phyloP scores from a whole-genome alignment of 2,113 vertebrate species.

The rabbit (Oryctolagus cuniculus) region mOryCun1.1 NC_091453.1:4238001-4238500 shows the following conservation, averaged over 20 bases:
- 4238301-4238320: background rate
- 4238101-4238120: too few relatives aligned
- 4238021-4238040: too few relatives aligned
- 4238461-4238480: slow-evolving; percentile 3
- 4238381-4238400: background rate
- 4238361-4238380: background rate
- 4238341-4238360: background rate
- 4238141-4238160: too few relatives aligned
- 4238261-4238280: slow-evolving; percentile 13
- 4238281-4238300: slow-evolving; percentile 24
- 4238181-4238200: too few relatives aligned
- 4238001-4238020: too few relatives aligned
- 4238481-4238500: background rate
- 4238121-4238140: too few relatives aligned
- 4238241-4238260: background rate
- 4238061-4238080: too few relatives aligned
- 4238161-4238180: too few relatives aligned
- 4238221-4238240: too few relatives aligned
- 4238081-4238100: too few relatives aligned
- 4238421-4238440: background rate
- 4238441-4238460: background rate
- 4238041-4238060: too few relatives aligned
- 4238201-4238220: too few relatives aligned
- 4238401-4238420: background rate
- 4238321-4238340: background rate